These are phyloP conservation scores for Ctenosaura bakeri DNA, from an alignment of 2,797 vertebrate genomes.

Conservation along the genomic window DNA sequence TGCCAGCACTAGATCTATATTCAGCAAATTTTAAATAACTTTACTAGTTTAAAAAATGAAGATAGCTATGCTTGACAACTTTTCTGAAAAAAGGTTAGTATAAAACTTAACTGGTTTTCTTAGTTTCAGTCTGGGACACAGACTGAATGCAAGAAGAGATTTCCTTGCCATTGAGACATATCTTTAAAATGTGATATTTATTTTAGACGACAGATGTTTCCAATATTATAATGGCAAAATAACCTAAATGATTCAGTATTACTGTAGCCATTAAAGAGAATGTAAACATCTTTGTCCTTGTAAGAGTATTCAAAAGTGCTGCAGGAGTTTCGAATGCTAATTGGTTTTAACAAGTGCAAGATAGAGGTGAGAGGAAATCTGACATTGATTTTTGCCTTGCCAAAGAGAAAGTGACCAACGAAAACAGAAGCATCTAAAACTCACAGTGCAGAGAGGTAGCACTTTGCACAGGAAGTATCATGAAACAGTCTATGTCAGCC, in stretches of 20 bases:
- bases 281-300: constrained; percentile 61
- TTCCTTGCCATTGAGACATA: constrained; percentile 32
- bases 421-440: constrained; percentile 68
- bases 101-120: constrained; percentile 49
- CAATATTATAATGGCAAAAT: constrained; percentile 70
- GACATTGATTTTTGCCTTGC: constrained; percentile 62
- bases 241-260: constrained; percentile 71
- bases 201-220: constrained; percentile 65
- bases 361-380: constrained; percentile 66
- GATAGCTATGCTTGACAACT: not conserved
- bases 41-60: constrained; percentile 14
- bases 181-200: constrained; percentile 42
- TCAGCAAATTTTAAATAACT: not conserved
- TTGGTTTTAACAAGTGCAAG: constrained; percentile 77
- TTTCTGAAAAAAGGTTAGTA: not conserved
- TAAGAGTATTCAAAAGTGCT: constrained; percentile 69
- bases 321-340: constrained; percentile 68
- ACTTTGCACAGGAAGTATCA: constrained; percentile 78
- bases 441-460: constrained; percentile 66
- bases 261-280: constrained; percentile 68
- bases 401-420: constrained; percentile 61
- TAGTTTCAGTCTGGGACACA: constrained; percentile 16
- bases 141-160: constrained; percentile 1
- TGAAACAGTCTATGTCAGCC: constrained; percentile 73
- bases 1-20: not conserved